Conservation (phyloP, 1,140 invertebrate genomes). For the Bacillus rossius region DNA sequence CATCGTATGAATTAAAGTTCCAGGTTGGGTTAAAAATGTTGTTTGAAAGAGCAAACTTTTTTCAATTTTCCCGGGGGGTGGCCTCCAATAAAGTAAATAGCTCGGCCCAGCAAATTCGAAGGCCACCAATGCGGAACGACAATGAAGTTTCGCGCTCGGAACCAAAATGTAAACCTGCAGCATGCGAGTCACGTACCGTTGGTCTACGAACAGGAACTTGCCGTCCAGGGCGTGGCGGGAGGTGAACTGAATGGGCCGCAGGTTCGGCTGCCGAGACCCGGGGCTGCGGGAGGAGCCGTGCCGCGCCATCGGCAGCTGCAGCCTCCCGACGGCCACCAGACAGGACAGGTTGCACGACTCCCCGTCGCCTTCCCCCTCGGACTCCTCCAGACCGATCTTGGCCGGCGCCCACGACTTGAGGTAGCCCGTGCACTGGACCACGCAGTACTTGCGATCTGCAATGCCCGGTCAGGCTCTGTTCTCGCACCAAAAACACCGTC, state of each 20-base stretch:
- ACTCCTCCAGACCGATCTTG: conserved; percentile 62
- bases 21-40: too few relatives aligned
- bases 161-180: too few relatives aligned
- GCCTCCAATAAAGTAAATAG: too few relatives aligned
- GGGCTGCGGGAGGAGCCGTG: conserved; percentile 13
- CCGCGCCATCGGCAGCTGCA: conserved; percentile 48
- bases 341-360: conserved; percentile 77
- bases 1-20: too few relatives aligned
- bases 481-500: too few relatives aligned
- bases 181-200: conserved; percentile 53
- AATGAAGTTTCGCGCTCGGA: too few relatives aligned
- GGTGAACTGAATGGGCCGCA: conserved; percentile 59
- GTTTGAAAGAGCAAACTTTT: too few relatives aligned
- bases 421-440: conserved; percentile 87
- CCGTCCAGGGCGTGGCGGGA: conserved; percentile 53
- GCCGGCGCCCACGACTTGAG: conserved; percentile 86
- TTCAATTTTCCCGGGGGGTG: too few relatives aligned
- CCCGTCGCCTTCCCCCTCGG: conserved; percentile 56
- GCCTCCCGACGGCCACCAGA: conserved; percentile 73
- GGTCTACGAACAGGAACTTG: conserved; percentile 58
- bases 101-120: too few relatives aligned
- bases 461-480: too few relatives aligned
- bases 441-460: conserved; percentile 67
- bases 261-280: conserved; percentile 38
- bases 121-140: too few relatives aligned